These are phyloP conservation scores for Cryptotermes secundus DNA, from an alignment of 1,140 invertebrate species.

Conservation along the genomic window DNA sequence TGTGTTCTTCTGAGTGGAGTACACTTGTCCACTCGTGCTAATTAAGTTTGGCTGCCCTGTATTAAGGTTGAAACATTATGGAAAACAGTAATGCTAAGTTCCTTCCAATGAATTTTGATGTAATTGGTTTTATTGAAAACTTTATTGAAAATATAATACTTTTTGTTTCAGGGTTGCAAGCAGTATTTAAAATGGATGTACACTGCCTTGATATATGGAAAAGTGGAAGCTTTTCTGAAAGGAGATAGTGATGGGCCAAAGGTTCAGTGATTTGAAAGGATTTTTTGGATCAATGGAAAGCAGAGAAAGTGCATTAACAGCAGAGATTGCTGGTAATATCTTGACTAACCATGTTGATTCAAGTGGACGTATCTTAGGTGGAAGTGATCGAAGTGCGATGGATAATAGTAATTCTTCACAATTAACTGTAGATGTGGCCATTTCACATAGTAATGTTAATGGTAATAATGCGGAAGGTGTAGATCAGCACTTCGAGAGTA, in stretches of 20 bases:
- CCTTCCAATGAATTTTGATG: not conserved
- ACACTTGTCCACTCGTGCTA: not conserved
- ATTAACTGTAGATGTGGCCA: not conserved
- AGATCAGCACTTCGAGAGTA: constrained; percentile 40
- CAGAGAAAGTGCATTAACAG: constrained; percentile 30
- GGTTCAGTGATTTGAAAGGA: constrained; percentile 41
- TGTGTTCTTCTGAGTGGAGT: too few relatives aligned
- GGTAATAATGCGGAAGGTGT: constrained; percentile 37
- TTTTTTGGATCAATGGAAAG: constrained; percentile 41
- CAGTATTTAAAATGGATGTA: not conserved
- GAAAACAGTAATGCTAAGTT: not conserved
- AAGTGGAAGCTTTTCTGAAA: not conserved
- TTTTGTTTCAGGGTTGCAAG: not conserved
- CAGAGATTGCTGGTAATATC: constrained; percentile 32
- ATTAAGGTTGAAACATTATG: not conserved
- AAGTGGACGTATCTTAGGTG: constrained; percentile 25
- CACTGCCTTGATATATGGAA: not conserved
- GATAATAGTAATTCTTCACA: constrained; percentile 33
- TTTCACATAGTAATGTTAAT: constrained; percentile 5
- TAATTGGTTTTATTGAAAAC: not conserved
- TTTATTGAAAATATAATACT: not conserved
- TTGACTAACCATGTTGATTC: constrained; percentile 33
- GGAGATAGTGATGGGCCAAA: constrained; percentile 40
- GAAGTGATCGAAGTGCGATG: not conserved
- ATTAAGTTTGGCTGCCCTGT: not conserved